Evolutionary conservation across 2,797 vertebrate species (phyloP).

Genomic region (Eulemur albifrons): DNA sequence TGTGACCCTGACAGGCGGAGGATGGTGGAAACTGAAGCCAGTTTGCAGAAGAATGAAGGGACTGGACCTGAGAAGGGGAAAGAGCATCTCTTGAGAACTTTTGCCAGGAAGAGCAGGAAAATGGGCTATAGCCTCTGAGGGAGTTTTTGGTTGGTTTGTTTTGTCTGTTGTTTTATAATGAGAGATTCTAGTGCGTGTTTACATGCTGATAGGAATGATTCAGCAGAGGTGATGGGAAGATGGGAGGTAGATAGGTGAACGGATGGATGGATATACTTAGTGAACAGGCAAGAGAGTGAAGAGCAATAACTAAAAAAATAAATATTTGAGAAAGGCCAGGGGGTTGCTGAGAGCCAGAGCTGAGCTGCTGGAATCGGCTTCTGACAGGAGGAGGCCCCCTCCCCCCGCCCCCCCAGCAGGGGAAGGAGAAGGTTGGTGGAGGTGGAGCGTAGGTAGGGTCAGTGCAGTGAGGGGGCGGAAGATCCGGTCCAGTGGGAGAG

Average conservation of each 20-base stretch:
- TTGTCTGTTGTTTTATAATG: neutral
- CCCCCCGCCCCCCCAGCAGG: fast-evolving
- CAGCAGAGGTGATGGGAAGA: neutral
- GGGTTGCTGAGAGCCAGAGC: neutral
- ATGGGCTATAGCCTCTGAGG: neutral
- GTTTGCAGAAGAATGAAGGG: neutral
- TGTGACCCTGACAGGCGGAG: neutral
- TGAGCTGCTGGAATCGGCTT: neutral
- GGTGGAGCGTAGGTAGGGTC: fast-evolving
- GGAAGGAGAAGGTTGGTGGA: neutral
- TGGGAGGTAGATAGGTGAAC: neutral
- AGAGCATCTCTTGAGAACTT: neutral
- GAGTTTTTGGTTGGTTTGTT: neutral
- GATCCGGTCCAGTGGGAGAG: neutral
- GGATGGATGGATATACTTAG: neutral
- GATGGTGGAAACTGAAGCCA: neutral
- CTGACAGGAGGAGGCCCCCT: neutral
- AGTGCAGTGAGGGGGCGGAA: neutral
- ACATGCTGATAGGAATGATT: neutral
- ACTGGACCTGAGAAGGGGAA: neutral
- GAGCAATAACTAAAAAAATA: neutral
- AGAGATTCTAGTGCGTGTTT: neutral
- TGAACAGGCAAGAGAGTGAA: neutral
- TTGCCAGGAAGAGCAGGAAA: neutral
- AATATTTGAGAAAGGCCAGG: neutral